These are phyloP conservation scores for Sphaerodactylus townsendi DNA, from an alignment of 2,113 vertebrate species.

Conservation along the genomic window DNA sequence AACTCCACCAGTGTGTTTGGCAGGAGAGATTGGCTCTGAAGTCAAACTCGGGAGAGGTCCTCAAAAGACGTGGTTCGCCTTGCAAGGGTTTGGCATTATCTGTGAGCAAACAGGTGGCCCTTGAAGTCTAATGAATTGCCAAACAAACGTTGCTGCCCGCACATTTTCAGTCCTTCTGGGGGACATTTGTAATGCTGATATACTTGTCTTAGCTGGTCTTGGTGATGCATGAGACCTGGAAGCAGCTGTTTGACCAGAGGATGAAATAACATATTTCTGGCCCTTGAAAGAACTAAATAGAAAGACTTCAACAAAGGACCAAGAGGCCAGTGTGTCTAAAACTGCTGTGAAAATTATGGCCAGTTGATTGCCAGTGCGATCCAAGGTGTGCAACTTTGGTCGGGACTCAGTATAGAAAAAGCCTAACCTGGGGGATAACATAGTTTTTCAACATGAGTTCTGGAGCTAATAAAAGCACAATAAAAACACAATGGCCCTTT, in stretches of 20 bases:
- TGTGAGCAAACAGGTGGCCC: slow-evolving; percentile 40
- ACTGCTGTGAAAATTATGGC: no score
- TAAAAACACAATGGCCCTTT: no score
- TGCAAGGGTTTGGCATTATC: background rate
- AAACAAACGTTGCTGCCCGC: background rate
- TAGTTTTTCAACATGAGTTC: no score
- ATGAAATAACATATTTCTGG: background rate
- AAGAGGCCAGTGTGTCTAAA: no score
- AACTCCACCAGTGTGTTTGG: slow-evolving; percentile 24
- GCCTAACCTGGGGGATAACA: no score
- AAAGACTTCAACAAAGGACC: background rate
- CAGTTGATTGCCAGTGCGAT: no score
- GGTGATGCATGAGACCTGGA: background rate
- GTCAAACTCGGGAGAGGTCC: slow-evolving; percentile 19
- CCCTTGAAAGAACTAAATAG: background rate
- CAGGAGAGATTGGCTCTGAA: slow-evolving; percentile 37
- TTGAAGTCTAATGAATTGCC: slow-evolving; percentile 15
- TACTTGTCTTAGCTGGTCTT: background rate
- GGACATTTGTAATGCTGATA: background rate
- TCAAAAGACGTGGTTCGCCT: background rate
- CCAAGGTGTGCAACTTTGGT: no score
- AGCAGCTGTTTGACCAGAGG: slow-evolving; percentile 12
- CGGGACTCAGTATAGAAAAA: no score
- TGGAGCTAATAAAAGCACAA: no score
- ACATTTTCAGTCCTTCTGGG: slow-evolving; percentile 9